Conservation (phyloP, 2,797 vertebrate species). For the Micromesistius poutassou region DNA sequence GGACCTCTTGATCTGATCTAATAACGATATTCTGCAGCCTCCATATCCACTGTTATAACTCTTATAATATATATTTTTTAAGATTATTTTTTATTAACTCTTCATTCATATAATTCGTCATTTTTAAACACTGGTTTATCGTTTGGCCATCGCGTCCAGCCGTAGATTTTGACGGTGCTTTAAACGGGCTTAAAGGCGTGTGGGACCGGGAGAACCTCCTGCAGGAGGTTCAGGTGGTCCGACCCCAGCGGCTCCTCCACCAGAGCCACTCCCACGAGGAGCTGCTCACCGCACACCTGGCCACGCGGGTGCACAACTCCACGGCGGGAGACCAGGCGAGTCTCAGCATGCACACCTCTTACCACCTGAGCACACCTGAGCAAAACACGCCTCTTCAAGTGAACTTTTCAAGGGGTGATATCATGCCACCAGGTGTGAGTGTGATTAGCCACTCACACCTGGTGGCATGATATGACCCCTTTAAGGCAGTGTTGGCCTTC, state of each 20-base stretch:
- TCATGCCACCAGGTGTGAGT: no score
- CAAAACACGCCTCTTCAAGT: neutral
- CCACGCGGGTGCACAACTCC: conserved; percentile 80
- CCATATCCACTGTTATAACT: neutral
- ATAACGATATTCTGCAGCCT: no score
- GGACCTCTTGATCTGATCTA: neutral
- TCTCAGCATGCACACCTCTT: neutral
- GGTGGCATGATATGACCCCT: no score
- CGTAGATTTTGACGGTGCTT: conserved; percentile 3
- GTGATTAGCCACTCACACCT: no score
- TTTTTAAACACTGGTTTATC: neutral
- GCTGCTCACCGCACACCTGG: conserved; percentile 79
- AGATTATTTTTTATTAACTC: no score
- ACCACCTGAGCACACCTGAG: neutral
- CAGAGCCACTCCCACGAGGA: conserved; percentile 80
- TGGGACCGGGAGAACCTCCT: conserved; percentile 31
- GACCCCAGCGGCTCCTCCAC: conserved; percentile 83
- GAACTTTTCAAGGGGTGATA: no score
- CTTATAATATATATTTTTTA: no score
- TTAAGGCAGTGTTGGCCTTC: neutral
- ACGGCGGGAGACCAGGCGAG: conserved; percentile 67
- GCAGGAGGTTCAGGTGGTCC: conserved; percentile 63
- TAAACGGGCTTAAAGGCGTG: conserved; percentile 41
- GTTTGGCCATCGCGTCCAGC: neutral
- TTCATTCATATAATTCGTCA: neutral